phyloP scores from a whole-genome alignment of 2,113 vertebrate species.

The Oncorhynchus kisutch region DNA sequence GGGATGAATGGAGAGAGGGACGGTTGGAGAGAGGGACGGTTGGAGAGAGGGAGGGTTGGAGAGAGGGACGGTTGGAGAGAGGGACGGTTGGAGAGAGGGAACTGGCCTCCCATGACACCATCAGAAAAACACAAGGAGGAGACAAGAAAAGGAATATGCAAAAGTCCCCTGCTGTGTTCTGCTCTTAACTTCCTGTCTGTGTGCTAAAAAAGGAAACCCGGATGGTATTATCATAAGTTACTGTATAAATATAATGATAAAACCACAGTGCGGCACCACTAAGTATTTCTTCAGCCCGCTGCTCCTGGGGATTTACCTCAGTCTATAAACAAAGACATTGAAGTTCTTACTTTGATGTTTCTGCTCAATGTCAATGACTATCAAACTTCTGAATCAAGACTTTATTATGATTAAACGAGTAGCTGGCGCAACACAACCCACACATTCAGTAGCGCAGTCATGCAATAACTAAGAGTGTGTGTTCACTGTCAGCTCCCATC shows the following conservation, averaged over 20 bases:
- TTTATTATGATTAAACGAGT: too few relatives aligned
- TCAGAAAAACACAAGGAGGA: constrained; percentile 29
- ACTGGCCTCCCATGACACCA: constrained; percentile 33
- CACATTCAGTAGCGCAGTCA: too few relatives aligned
- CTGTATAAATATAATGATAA: background rate
- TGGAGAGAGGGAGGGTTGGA: background rate
- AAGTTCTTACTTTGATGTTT: constrained; percentile 17
- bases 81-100: background rate
- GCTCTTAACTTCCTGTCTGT: constrained; percentile 26
- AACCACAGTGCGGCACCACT: background rate
- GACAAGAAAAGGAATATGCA: constrained; percentile 12
- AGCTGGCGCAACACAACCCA: too few relatives aligned
- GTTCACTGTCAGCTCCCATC: too few relatives aligned
- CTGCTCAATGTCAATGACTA: constrained; percentile 13
- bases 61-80: too few relatives aligned
- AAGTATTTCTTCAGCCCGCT: constrained; percentile 9
- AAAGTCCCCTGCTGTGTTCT: constrained; percentile 18
- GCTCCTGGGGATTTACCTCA: constrained; percentile 24
- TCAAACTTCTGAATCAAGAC: background rate
- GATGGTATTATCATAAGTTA: background rate
- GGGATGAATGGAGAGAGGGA: too few relatives aligned
- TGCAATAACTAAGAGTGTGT: too few relatives aligned
- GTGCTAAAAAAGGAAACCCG: constrained; percentile 14
- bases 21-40: too few relatives aligned
- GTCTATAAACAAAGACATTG: constrained; percentile 16